Percentiles rank a stretch among this genome's conserved stretches.
phyloP scores from a whole-genome alignment of 2,888 invertebrate genomes.

The Thymelicus acteon region DNA sequence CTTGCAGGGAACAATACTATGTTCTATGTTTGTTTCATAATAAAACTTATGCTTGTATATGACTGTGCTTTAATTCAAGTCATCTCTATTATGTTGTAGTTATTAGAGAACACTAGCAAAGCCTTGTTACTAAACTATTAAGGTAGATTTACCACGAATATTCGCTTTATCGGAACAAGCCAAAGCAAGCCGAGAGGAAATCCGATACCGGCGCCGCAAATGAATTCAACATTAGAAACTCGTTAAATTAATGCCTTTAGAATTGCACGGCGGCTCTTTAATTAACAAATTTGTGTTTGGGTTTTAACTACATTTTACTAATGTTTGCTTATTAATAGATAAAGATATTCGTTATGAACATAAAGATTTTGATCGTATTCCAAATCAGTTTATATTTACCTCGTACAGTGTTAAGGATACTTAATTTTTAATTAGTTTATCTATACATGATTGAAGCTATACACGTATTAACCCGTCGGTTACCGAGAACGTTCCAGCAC shows the following conservation, averaged over 20 bases:
- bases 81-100: neutral
- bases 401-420: too few species aligned
- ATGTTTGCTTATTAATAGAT: too few species aligned
- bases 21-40: too few species aligned
- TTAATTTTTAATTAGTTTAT: too few species aligned
- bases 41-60: too few species aligned
- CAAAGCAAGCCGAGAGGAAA: slow-evolving; percentile 51
- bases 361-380: too few species aligned
- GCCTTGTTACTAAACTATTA: slow-evolving; percentile 7
- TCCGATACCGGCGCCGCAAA: slow-evolving; percentile 55
- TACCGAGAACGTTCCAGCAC: too few species aligned
- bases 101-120: neutral
- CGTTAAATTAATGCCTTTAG: slow-evolving; percentile 58
- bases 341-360: too few species aligned
- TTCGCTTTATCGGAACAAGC: slow-evolving; percentile 16
- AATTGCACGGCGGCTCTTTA: slow-evolving; percentile 31
- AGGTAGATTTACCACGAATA: slow-evolving; percentile 8
- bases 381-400: too few species aligned
- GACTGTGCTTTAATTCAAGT: neutral
- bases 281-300: neutral
- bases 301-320: neutral
- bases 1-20: too few species aligned
- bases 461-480: too few species aligned
- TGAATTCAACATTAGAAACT: slow-evolving; percentile 79
- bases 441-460: too few species aligned